phyloP scores from a whole-genome alignment of 2,797 vertebrate species.

The Arnoldichthys spilopterus region DNA sequence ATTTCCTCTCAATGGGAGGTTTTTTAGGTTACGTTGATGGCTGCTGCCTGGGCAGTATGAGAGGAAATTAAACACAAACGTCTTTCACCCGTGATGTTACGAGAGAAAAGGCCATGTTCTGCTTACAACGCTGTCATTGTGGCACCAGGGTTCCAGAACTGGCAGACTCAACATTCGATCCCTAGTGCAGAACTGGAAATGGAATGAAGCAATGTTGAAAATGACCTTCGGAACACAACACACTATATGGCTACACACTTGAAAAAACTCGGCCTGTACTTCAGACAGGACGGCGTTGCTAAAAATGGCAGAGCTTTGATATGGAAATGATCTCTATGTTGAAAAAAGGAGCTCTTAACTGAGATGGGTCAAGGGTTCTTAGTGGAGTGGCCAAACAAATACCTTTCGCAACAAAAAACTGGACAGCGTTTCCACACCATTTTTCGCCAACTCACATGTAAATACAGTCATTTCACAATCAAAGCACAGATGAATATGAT shows the following conservation, averaged over 20 bases:
- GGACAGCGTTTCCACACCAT: background rate
- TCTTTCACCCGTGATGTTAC: constrained; percentile 53
- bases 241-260: constrained; percentile 10
- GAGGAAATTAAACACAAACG: constrained; percentile 76
- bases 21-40: constrained; percentile 52
- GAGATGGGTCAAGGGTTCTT: constrained; percentile 11
- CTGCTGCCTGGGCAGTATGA: constrained; percentile 44
- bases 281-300: constrained; percentile 1
- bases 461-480: background rate
- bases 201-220: constrained; percentile 32
- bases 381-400: constrained; percentile 19
- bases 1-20: constrained; percentile 68
- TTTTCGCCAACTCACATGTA: background rate
- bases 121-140: constrained; percentile 61
- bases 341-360: constrained; percentile 10
- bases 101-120: constrained; percentile 47
- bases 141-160: constrained; percentile 42
- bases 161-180: constrained; percentile 26
- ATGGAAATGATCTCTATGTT: constrained; percentile 4
- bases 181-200: constrained; percentile 39
- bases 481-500: background rate
- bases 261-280: constrained; percentile 16
- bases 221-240: constrained; percentile 43
- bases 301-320: background rate
- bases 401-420: constrained; percentile 10